phyloP scores from a whole-genome alignment of 2,888 invertebrate genomes.

The Gari tellinella region DNA sequence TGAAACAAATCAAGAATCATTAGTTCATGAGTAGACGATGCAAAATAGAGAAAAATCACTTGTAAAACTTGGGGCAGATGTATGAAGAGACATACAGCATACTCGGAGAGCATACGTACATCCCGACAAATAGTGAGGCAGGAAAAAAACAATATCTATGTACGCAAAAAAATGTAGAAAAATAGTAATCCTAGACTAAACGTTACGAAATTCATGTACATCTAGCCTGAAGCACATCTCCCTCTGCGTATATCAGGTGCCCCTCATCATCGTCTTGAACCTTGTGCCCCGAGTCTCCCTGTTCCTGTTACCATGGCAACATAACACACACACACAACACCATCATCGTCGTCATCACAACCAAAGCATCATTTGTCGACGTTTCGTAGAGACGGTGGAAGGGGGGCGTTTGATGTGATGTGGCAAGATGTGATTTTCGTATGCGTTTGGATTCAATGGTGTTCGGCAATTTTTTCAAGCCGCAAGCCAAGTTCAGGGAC shows the following conservation, averaged over 20 bases:
- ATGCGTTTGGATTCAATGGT: constrained; percentile 9
- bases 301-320: constrained; percentile 53
- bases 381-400: constrained; percentile 1
- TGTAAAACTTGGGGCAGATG: neutral
- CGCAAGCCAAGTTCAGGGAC: constrained; percentile 63
- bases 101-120: too few relatives aligned
- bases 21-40: constrained; percentile 9
- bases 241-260: constrained; percentile 99
- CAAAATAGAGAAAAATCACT: neutral
- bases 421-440: constrained; percentile 34
- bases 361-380: neutral
- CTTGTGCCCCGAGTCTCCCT: constrained; percentile 88
- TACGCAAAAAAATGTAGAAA: constrained; percentile 11
- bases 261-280: constrained; percentile 99
- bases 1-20: neutral
- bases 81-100: neutral
- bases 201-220: constrained; percentile 87
- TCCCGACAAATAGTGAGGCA: neutral
- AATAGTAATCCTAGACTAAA: constrained; percentile 71
- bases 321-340: constrained; percentile 7
- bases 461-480: constrained; percentile 61
- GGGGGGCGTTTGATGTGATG: constrained; percentile 22
- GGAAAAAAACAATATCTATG: neutral
- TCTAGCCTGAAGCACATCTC: constrained; percentile 99
- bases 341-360: constrained; percentile 7